Evolutionary conservation across 1,140 invertebrate genomes (phyloP).

Genomic region (Monomorium pharaonis): DNA sequence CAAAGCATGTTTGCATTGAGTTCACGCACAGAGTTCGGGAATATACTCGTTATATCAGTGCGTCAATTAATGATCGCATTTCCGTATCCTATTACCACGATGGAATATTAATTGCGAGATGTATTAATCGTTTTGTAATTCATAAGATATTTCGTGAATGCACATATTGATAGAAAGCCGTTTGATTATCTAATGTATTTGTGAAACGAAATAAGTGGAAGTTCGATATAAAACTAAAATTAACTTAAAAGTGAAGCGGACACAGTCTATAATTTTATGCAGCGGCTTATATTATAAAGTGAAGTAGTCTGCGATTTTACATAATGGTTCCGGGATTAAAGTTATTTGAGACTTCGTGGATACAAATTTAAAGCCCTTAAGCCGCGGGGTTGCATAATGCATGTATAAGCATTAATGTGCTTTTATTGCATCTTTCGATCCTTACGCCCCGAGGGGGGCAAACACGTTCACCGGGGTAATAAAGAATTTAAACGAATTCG

Average conservation of each 20-base stretch:
- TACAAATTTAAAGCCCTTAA: slow-evolving; percentile 6
- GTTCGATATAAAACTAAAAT: not conserved
- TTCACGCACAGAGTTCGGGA: not conserved
- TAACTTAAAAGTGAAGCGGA: not conserved
- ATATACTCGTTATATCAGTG: not conserved
- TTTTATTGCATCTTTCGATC: slow-evolving; percentile 31
- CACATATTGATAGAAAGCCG: not conserved
- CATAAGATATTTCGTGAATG: not conserved
- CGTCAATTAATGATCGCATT: not conserved
- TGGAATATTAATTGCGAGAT: not conserved
- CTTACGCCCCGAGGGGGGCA: not conserved
- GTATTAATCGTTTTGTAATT: not conserved
- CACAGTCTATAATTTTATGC: slow-evolving; percentile 1
- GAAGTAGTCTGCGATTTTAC: slow-evolving; percentile 3
- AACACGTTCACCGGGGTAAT: not conserved
- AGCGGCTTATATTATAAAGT: not conserved
- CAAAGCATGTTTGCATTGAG: not conserved
- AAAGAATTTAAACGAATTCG: slow-evolving; percentile 26
- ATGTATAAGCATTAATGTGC: slow-evolving; percentile 30
- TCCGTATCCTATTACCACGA: not conserved
- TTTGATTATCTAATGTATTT: not conserved
- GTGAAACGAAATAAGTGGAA: not conserved
- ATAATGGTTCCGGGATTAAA: not conserved
- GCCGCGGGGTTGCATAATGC: slow-evolving; percentile 17
- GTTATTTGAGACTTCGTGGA: slow-evolving; percentile 23